A percentile compares a stretch with the other conserved stretches of the same genome.
phyloP scores from a whole-genome alignment of 2,113 vertebrate genomes.

The Baryphthengus martii region DNA sequence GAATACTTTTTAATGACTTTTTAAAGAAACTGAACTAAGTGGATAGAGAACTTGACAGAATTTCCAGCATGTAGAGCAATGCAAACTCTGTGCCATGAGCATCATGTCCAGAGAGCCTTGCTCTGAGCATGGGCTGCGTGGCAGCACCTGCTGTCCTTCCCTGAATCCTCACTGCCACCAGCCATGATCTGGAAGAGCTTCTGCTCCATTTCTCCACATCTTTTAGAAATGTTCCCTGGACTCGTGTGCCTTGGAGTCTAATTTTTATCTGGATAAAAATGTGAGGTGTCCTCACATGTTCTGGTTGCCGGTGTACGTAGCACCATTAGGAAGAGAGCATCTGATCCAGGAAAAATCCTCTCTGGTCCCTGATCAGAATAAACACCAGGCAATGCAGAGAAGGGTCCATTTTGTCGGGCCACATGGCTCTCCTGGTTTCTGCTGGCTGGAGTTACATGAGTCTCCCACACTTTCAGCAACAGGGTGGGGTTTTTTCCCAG shows the following conservation, averaged over 20 bases:
- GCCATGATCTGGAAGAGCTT: not conserved
- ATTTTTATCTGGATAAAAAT: not conserved
- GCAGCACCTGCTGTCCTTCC: not conserved
- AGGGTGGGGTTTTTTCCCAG: not conserved
- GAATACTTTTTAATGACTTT: not conserved
- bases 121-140: not conserved
- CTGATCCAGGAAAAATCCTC: not conserved
- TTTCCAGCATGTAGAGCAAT: not conserved
- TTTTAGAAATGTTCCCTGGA: not conserved
- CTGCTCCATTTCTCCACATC: not conserved
- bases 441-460: not conserved
- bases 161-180: not conserved
- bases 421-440: not conserved
- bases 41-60: not conserved
- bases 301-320: not conserved
- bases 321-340: not conserved
- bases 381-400: not conserved
- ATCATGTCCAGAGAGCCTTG: rapidly evolving
- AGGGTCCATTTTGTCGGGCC: not conserved
- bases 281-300: not conserved
- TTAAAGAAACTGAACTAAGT: not conserved
- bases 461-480: not conserved
- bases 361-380: not conserved
- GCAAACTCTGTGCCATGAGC: rapidly evolving
- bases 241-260: not conserved